Evolutionary conservation across 1,140 invertebrate genomes (phyloP), one percentile per base, ranked within the genome.

Genomic region (Druon quercuslanigerum): DNA sequence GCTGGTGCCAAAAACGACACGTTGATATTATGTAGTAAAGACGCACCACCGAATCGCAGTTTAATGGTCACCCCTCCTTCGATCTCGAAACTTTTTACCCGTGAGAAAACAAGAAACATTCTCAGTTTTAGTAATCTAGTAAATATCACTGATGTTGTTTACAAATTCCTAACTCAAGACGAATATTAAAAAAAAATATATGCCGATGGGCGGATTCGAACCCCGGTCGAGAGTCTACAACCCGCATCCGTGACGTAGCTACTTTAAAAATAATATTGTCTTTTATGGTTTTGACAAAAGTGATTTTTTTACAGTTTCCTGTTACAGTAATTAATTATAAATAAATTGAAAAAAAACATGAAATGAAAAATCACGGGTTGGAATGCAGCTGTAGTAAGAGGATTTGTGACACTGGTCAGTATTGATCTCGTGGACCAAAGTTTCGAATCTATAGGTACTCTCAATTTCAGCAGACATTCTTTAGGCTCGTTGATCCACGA

Each of bases 401-500:
- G 73, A 78, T 72, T 84, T 75, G 51, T 60, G 77, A 54, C 76
- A 75, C 57, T 51, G 73, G 52, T 51, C 57, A 50, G 77, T 84
- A 85, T 85, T 85, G 83, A 85, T 85, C 81, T 75, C 66, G 54
- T 66, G 75, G 78, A 70, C 77, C 70, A 46, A 9, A 9, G 40
- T 46, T 33, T 50, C 17, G 13, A 78, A 71, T 73, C 73, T 76
- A 70, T 74, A 83, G 54, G 66, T 76, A 70, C 72, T 79, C 75
- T 76, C 82, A 84, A 84, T 84, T 84, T 82, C 52, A 74, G 46
- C 33, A 19, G 56, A 57, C 50, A 82, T 84, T 84, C 83, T 84
- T 78, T 54, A 46, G 17, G 75, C 17, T 72, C 60, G 71, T 12
- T 17, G 76, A 51, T 73, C 80, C 82, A 72, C 56, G 33, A 84